Base-by-base conservation (phyloP, 2,888 invertebrate species). In the Agonum fuliginosum region DNA sequence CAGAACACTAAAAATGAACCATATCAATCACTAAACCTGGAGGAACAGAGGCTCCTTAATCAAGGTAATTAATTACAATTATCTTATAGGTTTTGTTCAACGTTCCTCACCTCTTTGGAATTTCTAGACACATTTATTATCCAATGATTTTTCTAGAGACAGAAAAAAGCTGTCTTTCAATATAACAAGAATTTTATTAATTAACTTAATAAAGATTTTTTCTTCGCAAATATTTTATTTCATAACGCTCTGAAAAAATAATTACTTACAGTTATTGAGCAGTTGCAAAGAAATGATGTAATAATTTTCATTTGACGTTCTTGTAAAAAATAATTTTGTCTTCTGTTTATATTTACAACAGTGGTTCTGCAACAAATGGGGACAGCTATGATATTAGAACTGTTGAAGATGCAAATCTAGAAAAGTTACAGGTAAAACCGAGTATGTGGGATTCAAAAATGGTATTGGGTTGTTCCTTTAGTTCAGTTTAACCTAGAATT, bases 21-120 rank as follows among this genome's bases (percentile, higher is more conserved):
- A 46, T 65, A 74, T 74, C 74, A 65, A 74, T 74, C 74, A 74
- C 62, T 14, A 48, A 27, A 74, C 43, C 20, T 41, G 12, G 73
- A 62, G 62, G 62, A 62, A 65, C 74, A 62, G 20, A 54, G 27
- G 46, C 62, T 46, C 46, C 65, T 65, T 74, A 74, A 62, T 74
- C 62, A 62, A 30, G 10, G 62, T 74, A 74, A 74, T 74, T 74
- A 65, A 74, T 74, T 74, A 65, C 48, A 62, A 65, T 74, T 74
- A 65, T 62, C 74, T 51, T 34, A 10, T 17, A 17, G 69, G 62
- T 65, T 73, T 73, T 43, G 46, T 74, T 72, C 54, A 24, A n/a
- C n/a, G n/a, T n/a, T n/a, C n/a, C n/a, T n/a, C n/a, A n/a, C n/a
- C n/a, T n/a, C n/a, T n/a, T n/a, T n/a, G n/a, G 43, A 43, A 41